Evolutionary conservation across 2,113 vertebrate genomes (phyloP), one percentile per base, ranked within the genome.

Genomic region (Epinephelus cyanopodus): DNA sequence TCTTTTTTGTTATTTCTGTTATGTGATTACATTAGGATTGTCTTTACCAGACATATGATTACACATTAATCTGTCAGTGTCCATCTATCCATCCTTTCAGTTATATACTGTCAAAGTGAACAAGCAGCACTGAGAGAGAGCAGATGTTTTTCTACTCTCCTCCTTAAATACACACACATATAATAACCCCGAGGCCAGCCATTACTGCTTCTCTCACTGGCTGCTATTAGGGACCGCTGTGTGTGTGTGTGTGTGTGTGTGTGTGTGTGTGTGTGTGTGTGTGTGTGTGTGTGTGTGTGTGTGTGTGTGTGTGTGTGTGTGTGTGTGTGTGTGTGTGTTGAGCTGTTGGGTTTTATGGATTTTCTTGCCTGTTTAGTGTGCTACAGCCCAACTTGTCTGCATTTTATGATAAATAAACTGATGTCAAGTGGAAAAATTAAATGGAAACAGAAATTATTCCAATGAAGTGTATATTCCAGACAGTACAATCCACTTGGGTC

Each of bases 141-240:
- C 87, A 86, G 77, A 87, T 85, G 87, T 77, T 90, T 85, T 75
- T 82, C 45, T 56, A 7, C 45, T 69, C 37, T 29, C 18, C 37
- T 71, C 53, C 48, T 56, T 48, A 68, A 48, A 81, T 10, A 73
- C 60, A 66, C 65, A 33, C 57, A 74, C 48, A 79, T 6, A 15
- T 53, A 63, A 57, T 25, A 33, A 23, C 63, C 75, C 81, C 1
- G 25, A 81, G 76, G 81, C 60, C 18, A 74, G 37, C 80, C 77
- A 90, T 83, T 83, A 86, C 57, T 48, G 65, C 63, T 18, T 56
- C 54, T 21, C 58, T 65, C 37, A 17, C 66, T 66, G 56, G 53
- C 57, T 45, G 73, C 68, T 77, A 48, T 74, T 75, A 53, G 29
- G 60, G 12, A 1, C 33, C 11, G 1, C 14, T 52, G 60, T 71